These are phyloP conservation scores for Plodia interpunctella DNA, from an alignment of 1,140 invertebrate genomes.

Conservation along the genomic window DNA sequence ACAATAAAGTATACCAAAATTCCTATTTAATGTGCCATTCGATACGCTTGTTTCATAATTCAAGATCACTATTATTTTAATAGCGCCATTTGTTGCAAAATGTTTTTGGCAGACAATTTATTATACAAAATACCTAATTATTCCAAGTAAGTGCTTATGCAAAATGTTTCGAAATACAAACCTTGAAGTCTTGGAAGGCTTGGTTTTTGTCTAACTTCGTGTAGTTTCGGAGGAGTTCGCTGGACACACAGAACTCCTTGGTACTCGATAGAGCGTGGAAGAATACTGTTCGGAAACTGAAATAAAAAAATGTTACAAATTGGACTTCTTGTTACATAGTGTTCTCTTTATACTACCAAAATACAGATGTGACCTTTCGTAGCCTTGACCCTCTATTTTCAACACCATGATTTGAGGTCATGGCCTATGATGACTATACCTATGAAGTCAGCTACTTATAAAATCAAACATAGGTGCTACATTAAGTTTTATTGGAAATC, in stretches of 20 bases:
- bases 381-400: too few species aligned
- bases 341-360: too few species aligned
- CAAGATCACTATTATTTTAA: too few species aligned
- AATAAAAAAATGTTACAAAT: constrained; percentile 6
- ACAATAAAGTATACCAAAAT: neutral
- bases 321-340: too few species aligned
- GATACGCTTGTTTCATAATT: too few species aligned
- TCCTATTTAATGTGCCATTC: too few species aligned
- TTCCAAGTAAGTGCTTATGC: neutral
- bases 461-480: too few species aligned
- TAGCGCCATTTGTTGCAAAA: too few species aligned
- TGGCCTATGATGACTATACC: constrained; percentile 14
- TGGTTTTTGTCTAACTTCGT: constrained; percentile 76
- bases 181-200: constrained; percentile 83
- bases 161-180: constrained; percentile 29
- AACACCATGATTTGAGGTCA: constrained; percentile 28
- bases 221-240: constrained; percentile 83
- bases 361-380: too few species aligned
- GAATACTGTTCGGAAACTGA: constrained; percentile 82
- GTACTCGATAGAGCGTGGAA: constrained; percentile 87
- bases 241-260: constrained; percentile 85
- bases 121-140: constrained; percentile 9
- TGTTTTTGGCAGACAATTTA: constrained; percentile 17
- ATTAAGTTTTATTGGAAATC: too few species aligned
- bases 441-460: too few species aligned